Base-by-base conservation (phyloP, 30 jellyfish, hydroid and myxozoan genomes). In the Catostylus mosaicus region DNA sequence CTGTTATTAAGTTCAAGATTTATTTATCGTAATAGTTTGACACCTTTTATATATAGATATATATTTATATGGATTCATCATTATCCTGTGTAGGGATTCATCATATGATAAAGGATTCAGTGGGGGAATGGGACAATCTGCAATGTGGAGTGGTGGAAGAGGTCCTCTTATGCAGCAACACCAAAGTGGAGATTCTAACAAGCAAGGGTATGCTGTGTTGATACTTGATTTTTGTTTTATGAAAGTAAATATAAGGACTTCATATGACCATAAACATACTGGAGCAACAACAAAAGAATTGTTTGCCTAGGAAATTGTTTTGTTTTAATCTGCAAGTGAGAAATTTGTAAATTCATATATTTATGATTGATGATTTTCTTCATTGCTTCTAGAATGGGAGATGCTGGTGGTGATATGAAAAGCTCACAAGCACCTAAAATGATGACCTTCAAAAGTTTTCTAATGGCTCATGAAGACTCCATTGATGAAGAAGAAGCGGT, bases 391-490 rank as follows among this genome's bases (percentile, higher is more conserved):
- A 78, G 82, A 10, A 54, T 30, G 61, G 57, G 59, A 1, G 94
- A 70, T 26, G 34, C 45, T 10, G 75, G 65, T 24, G 59, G 73
- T 36, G 86, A 86, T 24, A 12, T 43, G 51, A 78, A 75, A 62
- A 62, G 80, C 38, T 36, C 93, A 19, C 97, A 88, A 30, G 31
- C 87, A 1, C 98, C 98, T 22, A 69, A 62, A 46, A 59, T 93
- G 97, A 87, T 93, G 97, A 83, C 94, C 10, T 93, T 93, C 87
- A 93, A 93, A 46, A 87, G 84, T 51, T 93, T 93, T 57, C 38
- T 93, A 11, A 34, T 83, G 34, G 96, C 93, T 46, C 98, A 93
- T 46, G 98, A 93, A 63, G 98, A 93, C 65, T 94, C 84, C 33
- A 93, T 93, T 63, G 91, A 93, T 46, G 98, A 93, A 46, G 59